These are phyloP conservation scores for Vanessa atalanta DNA, from an alignment of 1,140 invertebrate species.

Conservation along the genomic window DNA sequence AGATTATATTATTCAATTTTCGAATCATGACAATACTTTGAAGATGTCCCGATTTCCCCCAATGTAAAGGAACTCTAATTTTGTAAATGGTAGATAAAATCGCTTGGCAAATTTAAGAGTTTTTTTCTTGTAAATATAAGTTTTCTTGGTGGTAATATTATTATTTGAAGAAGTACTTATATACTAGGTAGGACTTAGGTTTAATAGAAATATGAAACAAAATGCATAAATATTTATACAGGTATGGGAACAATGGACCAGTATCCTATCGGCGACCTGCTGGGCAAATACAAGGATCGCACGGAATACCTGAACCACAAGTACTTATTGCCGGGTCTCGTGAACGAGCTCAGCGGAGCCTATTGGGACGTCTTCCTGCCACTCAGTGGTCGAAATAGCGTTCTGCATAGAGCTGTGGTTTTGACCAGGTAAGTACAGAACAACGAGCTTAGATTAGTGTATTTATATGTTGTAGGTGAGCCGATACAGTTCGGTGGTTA, in stretches of 20 bases:
- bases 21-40: too few species aligned
- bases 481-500: too few species aligned
- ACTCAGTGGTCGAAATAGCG: conserved; percentile 89
- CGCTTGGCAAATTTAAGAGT: background rate
- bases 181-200: too few species aligned
- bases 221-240: conserved; percentile 39
- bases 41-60: too few species aligned
- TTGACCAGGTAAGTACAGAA: conserved; percentile 86
- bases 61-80: too few species aligned
- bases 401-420: conserved; percentile 91
- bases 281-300: conserved; percentile 90
- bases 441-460: background rate
- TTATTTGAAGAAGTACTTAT: too few species aligned
- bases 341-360: conserved; percentile 85
- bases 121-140: background rate
- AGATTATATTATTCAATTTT: background rate
- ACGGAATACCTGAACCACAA: conserved; percentile 86
- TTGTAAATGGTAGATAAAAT: too few species aligned
- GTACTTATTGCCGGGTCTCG: conserved; percentile 84
- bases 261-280: conserved; percentile 93
- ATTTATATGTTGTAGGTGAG: too few species aligned
- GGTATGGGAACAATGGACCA: conserved; percentile 91
- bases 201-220: too few species aligned
- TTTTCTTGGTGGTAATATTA: too few species aligned
- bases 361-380: conserved; percentile 94